Evolutionary conservation across 2,797 vertebrate genomes (phyloP).

Genomic region (Rousettus madagascariensis): DNA sequence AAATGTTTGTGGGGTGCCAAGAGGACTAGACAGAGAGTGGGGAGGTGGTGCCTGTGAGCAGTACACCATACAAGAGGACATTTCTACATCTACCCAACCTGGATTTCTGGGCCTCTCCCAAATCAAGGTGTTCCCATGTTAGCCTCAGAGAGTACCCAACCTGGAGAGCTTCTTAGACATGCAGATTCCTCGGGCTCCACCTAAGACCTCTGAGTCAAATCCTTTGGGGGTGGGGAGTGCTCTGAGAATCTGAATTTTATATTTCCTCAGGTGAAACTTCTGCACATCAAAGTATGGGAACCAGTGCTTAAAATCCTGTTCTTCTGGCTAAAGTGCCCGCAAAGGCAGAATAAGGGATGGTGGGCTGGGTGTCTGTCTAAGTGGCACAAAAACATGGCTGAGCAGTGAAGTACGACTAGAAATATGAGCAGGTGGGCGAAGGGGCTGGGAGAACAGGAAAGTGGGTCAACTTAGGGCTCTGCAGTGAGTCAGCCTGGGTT

Average conservation of each 20-base stretch:
- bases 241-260: not conserved
- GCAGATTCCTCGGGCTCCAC: not conserved
- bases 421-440: not conserved
- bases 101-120: not conserved
- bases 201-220: not conserved
- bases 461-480: accelerated
- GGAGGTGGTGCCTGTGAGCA: not conserved
- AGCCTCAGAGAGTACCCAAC: not conserved
- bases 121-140: not conserved
- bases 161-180: not conserved
- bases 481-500: not conserved
- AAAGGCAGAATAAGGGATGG: no score
- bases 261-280: not conserved
- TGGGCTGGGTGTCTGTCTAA: not conserved
- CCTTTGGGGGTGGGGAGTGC: no score
- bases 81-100: not conserved
- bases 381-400: not conserved
- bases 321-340: not conserved
- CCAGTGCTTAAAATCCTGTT: not conserved
- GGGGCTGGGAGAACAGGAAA: not conserved
- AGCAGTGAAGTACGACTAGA: not conserved
- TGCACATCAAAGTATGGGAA: not conserved
- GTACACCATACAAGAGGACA: not conserved
- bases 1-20: accelerated
- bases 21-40: not conserved